These are phyloP conservation scores for Carcharodon carcharias DNA, from an alignment of 2,797 vertebrate genomes.

Conservation along the genomic window DNA sequence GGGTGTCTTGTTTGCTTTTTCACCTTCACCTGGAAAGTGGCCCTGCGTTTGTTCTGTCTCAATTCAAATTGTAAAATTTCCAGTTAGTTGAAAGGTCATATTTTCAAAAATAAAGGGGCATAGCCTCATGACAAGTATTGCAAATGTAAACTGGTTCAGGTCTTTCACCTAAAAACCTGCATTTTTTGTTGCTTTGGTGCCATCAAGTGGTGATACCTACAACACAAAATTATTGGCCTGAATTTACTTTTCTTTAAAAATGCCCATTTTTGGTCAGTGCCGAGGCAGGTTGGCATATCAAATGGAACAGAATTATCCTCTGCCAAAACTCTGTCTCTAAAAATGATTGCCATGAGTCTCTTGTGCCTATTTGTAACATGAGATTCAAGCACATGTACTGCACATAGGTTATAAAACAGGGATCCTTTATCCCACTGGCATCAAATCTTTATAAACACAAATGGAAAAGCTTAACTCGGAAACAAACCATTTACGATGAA, in stretches of 20 bases:
- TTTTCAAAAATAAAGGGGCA: no score
- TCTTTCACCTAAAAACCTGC: slow-evolving; percentile 2
- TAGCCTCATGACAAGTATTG: background rate
- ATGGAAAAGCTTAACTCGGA: background rate
- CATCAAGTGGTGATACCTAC: slow-evolving; percentile 3
- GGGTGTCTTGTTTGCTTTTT: no score
- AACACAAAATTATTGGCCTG: background rate
- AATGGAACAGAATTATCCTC: background rate
- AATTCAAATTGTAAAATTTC: no score
- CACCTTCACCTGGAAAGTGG: no score
- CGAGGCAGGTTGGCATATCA: background rate
- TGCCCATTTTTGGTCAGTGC: background rate
- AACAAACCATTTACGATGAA: background rate
- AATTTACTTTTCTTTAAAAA: background rate
- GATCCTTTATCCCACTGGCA: background rate
- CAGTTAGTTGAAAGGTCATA: no score
- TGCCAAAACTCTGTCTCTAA: background rate
- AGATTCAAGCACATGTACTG: background rate
- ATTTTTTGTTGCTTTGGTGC: background rate
- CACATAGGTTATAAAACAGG: background rate
- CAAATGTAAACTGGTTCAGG: background rate
- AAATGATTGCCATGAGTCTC: background rate
- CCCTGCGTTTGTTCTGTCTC: no score
- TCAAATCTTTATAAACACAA: background rate
- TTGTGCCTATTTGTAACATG: background rate